phyloP scores from a whole-genome alignment of 2,888 invertebrate species.

The Nomada hirtipes region DNA sequence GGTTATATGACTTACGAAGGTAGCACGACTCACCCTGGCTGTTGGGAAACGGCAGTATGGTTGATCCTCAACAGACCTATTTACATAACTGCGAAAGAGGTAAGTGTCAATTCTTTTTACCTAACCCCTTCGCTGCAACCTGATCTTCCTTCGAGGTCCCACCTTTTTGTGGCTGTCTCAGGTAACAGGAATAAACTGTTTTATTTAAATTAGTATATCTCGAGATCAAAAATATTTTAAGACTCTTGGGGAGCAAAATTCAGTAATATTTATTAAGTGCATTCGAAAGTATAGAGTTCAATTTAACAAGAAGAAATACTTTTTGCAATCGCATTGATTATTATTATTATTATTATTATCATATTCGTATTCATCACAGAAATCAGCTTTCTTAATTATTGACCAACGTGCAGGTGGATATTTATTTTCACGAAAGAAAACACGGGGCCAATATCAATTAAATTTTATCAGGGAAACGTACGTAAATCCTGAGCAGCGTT shows the following conservation, averaged over 20 bases:
- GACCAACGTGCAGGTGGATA: no score
- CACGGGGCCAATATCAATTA: not conserved
- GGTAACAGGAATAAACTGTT: no score
- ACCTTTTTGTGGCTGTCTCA: not conserved
- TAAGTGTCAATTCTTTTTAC: conserved; percentile 83
- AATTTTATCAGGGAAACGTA: not conserved
- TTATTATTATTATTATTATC: no score
- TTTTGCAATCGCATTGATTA: no score
- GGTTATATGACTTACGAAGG: conserved; percentile 99
- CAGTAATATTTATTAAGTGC: no score
- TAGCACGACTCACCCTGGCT: conserved; percentile 98
- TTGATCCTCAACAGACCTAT: conserved; percentile 99
- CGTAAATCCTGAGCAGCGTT: not conserved
- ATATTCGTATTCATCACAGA: no score
- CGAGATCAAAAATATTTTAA: no score
- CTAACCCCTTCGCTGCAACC: not conserved
- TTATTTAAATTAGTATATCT: no score
- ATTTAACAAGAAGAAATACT: no score
- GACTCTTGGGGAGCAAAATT: no score
- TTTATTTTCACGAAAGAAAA: not conserved
- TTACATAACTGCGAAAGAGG: conserved; percentile 98
- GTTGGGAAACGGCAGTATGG: conserved; percentile 99
- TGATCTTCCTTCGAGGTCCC: not conserved
- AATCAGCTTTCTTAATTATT: not conserved
- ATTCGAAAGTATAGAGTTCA: no score